phyloP scores from a whole-genome alignment of 2,113 vertebrate genomes.

The Ceyx cyanopectus region DNA sequence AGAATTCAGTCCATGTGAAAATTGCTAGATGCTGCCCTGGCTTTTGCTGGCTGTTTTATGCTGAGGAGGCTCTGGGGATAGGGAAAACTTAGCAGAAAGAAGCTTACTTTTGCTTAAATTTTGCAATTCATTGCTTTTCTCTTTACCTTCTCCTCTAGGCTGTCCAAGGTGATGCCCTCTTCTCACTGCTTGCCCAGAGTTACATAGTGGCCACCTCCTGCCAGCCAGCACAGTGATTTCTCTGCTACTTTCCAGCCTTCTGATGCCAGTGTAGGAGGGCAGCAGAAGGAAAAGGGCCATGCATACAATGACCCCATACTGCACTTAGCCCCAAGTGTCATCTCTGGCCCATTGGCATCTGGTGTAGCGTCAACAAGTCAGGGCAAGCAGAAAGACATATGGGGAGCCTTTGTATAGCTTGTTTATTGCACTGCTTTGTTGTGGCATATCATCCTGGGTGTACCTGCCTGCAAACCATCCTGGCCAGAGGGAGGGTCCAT shows the following conservation, averaged over 20 bases:
- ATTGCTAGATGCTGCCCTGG: neutral
- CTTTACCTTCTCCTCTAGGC: neutral
- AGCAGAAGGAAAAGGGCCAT: slow-evolving; percentile 23
- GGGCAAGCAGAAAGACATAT: slow-evolving; percentile 8
- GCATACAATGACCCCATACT: slow-evolving; percentile 9
- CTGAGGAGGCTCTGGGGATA: neutral
- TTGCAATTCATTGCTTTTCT: neutral
- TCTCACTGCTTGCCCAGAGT: neutral
- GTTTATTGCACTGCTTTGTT: neutral
- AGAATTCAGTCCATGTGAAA: neutral
- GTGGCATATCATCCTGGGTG: accelerated
- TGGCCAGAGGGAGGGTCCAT: accelerated
- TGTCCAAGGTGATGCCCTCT: slow-evolving; percentile 46
- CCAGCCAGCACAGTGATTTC: slow-evolving; percentile 24
- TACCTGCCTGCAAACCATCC: neutral
- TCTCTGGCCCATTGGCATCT: slow-evolving; percentile 42
- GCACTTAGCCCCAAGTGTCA: neutral
- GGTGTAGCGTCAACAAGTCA: neutral
- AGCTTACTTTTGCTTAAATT: slow-evolving; percentile 30
- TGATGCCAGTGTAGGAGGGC: neutral
- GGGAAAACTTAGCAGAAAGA: neutral
- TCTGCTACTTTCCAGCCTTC: slow-evolving; percentile 19
- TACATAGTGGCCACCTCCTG: neutral
- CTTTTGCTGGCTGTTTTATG: slow-evolving; percentile 1
- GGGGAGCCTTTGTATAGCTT: neutral